Conservation (phyloP, 2,888 invertebrate species). For the Neria commutata region DNA sequence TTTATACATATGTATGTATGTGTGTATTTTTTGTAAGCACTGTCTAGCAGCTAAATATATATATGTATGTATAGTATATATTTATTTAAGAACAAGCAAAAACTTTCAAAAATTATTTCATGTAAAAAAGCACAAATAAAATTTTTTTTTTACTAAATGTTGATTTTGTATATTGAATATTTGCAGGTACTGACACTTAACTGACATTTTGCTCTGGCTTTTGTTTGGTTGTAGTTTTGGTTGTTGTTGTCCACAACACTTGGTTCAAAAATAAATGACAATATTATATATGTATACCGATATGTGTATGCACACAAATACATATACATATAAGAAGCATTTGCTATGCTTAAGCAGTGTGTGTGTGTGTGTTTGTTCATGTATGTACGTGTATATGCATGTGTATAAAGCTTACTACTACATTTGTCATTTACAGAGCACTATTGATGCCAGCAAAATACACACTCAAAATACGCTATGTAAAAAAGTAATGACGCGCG, state of each 20-base stretch:
- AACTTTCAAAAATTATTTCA: no score
- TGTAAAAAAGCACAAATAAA: no score
- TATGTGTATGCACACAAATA: slow-evolving; percentile 5
- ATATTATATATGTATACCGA: slow-evolving; percentile 31
- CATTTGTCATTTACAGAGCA: no score
- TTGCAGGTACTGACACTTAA: slow-evolving; percentile 53
- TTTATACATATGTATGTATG: background rate
- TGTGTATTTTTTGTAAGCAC: background rate
- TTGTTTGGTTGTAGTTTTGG: slow-evolving; percentile 1
- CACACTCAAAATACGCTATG: no score
- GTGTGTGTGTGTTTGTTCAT: background rate
- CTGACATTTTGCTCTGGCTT: slow-evolving; percentile 35
- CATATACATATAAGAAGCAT: no score
- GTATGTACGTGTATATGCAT: background rate
- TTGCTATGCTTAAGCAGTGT: background rate
- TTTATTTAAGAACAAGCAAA: no score
- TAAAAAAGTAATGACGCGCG: no score
- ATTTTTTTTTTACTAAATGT: background rate
- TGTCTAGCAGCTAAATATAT: no score
- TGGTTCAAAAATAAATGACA: slow-evolving; percentile 5
- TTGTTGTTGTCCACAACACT: slow-evolving; percentile 30
- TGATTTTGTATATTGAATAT: slow-evolving; percentile 6
- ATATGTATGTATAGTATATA: no score
- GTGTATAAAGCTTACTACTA: no score
- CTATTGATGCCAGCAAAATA: no score